Percentiles rank a stretch among this genome's conserved stretches.
phyloP scores from a whole-genome alignment of 2,888 invertebrate species.

The Conomelus anceps region DNA sequence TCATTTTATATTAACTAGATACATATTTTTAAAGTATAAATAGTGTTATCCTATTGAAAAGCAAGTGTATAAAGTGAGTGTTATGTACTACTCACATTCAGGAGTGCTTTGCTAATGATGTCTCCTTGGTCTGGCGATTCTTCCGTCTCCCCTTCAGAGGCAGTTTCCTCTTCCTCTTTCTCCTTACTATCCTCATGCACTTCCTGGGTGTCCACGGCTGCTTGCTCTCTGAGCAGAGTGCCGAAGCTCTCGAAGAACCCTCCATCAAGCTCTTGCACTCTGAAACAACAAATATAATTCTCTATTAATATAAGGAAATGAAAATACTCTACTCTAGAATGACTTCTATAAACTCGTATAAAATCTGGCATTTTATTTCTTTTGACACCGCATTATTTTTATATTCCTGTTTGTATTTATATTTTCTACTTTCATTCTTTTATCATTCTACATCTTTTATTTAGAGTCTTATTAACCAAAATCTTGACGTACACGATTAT shows the following conservation, averaged over 20 bases:
- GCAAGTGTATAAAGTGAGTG: neutral
- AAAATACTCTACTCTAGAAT: neutral
- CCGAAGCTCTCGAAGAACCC: constrained; percentile 81
- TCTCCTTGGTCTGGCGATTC: constrained; percentile 35
- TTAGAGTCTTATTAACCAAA: no score
- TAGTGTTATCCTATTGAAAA: no score
- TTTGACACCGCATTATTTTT: no score
- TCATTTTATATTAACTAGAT: no score
- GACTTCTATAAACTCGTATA: no score
- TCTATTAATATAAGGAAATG: neutral
- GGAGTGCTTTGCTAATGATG: constrained; percentile 27
- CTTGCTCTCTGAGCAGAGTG: constrained; percentile 48
- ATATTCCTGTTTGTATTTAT: no score
- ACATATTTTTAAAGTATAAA: no score
- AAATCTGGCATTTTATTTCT: no score
- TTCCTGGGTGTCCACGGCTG: constrained; percentile 16
- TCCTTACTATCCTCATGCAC: constrained; percentile 40
- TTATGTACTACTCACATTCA: constrained; percentile 31
- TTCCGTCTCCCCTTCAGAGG: constrained; percentile 42
- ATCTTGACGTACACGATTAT: no score
- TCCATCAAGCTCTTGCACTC: constrained; percentile 74
- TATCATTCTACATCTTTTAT: no score
- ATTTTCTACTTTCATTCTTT: no score
- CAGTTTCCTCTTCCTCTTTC: constrained; percentile 28
- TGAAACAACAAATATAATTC: constrained; percentile 44